Conservation (phyloP, 53 echinoderm and acorn worm genomes). For the Paracentrotus lividus region DNA sequence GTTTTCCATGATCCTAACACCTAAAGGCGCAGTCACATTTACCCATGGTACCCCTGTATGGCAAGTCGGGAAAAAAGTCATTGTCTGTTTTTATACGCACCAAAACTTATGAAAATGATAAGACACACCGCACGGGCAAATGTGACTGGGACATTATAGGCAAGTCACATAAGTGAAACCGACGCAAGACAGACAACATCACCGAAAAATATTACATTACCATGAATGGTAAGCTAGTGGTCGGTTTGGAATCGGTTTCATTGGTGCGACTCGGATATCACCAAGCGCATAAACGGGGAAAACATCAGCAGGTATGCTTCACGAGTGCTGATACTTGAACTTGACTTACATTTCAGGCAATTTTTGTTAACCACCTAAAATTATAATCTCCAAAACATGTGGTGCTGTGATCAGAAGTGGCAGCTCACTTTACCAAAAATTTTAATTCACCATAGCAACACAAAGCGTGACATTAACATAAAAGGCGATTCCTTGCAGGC, state of each 20-base stretch:
- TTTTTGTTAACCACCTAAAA: not conserved
- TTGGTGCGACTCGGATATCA: too few relatives aligned
- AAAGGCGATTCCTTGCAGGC: not conserved
- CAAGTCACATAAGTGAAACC: not conserved
- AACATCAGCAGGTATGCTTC: not conserved
- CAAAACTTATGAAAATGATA: not conserved
- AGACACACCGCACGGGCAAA: not conserved
- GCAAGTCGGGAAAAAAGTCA: too few relatives aligned
- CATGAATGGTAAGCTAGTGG: too few relatives aligned
- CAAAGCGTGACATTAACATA: constrained; percentile 23
- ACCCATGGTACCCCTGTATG: too few relatives aligned
- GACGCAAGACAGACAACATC: not conserved
- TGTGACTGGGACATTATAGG: not conserved
- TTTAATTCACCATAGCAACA: constrained; percentile 31
- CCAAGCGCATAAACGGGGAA: not conserved
- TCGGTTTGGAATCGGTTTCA: too few relatives aligned
- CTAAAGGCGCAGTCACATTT: too few relatives aligned
- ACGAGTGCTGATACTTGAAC: not conserved
- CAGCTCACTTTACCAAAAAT: constrained; percentile 21
- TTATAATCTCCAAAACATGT: constrained; percentile 13
- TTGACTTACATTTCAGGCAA: not conserved
- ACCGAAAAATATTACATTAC: not conserved
- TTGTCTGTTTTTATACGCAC: not conserved
- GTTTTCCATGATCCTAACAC: not conserved
- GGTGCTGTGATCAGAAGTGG: not conserved